Base-by-base conservation (phyloP, 2,888 invertebrate genomes). In the Synergus laeviventris region DNA sequence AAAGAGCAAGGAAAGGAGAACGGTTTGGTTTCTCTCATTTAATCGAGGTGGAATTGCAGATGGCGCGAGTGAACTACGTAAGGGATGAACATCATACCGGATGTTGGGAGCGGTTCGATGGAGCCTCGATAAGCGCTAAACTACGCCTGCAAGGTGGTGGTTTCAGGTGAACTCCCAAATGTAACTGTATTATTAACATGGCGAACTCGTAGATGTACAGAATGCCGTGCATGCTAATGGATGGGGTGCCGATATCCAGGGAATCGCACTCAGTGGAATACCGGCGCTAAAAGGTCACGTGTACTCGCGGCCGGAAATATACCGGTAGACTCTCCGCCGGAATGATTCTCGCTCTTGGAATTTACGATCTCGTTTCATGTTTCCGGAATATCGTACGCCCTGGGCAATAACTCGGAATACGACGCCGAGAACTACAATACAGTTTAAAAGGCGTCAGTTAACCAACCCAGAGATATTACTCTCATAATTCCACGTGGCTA, bases 241-340 rank as follows among this genome's bases (percentile, higher is more conserved):
- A 70, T 70, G 70, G 70, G 70, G 70, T 70, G 70, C 70, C 70
- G 70, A 54, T 70, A 70, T 54, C 70, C 49, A 70, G 49, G 70
- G 70, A 70, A 70, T 54, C 70, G 70, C 49, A 54, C 70, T 45
- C 66, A 8, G 66, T 24, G 45, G 66, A 66, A 24, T 45, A 45
- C 24, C 21, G 42, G 49, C 49, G 70, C 49, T 70, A 70, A 70
- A 54, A 70, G 70, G 70, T 70, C 70, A 70, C 70, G 70, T 70
- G 70, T n/a, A 70, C 70, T 70, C 49, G 70, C n/a, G 70, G 70
- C 49, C 70, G 70, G 70, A 70, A 70, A 49, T 49, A 70, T 70
- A 70, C 70, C 70, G 49, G 45, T 49, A 70, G 49, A 36, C 70
- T 39, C 70, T 39, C 16, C 18, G 31, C 49, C 70, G 70, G 70